Evolutionary conservation across 2,888 invertebrate genomes (phyloP).

Genomic region (Adela reaumurella): DNA sequence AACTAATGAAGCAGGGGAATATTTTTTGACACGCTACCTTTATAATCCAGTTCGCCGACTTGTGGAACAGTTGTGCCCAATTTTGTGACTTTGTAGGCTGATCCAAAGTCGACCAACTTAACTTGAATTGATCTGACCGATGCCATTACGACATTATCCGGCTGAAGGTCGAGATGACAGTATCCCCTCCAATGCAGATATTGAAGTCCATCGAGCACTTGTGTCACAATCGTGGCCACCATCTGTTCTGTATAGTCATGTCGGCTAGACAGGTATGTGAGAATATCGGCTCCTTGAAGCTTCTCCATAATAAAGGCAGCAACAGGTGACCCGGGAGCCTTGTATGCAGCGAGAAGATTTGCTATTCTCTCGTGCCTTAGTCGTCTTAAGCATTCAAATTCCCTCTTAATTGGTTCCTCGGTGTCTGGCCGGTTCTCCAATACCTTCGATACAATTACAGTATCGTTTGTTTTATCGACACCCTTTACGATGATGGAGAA

Average conservation of each 20-base stretch:
- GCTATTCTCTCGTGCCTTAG: constrained; percentile 87
- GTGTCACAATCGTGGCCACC: constrained; percentile 81
- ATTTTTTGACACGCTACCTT: no score
- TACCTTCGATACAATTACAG: constrained; percentile 81
- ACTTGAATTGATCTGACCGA: constrained; percentile 80
- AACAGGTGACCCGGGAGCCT: constrained; percentile 62
- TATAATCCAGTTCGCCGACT: constrained; percentile 72
- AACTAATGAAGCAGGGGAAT: no score
- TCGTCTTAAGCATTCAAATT: constrained; percentile 79
- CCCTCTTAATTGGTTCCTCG: constrained; percentile 65
- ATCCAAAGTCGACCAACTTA: constrained; percentile 90
- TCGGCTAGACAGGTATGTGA: constrained; percentile 82
- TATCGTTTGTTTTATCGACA: constrained; percentile 70
- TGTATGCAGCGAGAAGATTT: constrained; percentile 68
- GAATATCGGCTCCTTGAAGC: constrained; percentile 86
- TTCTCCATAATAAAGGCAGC: constrained; percentile 77
- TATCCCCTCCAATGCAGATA: constrained; percentile 93
- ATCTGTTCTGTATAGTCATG: constrained; percentile 92
- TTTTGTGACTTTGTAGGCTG: constrained; percentile 77
- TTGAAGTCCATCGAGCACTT: constrained; percentile 85
- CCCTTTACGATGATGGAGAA: constrained; percentile 84
- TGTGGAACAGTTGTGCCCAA: constrained; percentile 69
- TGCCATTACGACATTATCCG: constrained; percentile 92
- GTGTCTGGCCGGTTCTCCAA: constrained; percentile 65
- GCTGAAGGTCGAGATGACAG: constrained; percentile 87